Evolutionary conservation across 2,888 invertebrate species (phyloP).

Genomic region (Mythimna pallens): DNA sequence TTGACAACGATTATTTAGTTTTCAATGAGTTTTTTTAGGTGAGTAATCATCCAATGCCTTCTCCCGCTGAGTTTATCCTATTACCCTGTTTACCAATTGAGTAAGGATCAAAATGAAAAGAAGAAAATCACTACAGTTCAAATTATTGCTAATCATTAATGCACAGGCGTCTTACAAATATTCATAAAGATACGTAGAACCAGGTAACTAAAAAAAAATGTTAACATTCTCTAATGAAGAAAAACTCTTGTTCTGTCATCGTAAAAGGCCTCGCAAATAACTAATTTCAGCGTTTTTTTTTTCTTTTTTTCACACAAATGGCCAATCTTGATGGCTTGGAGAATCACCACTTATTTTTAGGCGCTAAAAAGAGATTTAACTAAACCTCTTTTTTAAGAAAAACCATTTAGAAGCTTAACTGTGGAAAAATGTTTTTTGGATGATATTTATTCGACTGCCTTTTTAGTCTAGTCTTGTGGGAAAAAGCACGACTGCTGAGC

Average conservation of each 20-base stretch:
- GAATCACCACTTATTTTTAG: conserved; percentile 33
- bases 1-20: too few relatives aligned
- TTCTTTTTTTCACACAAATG: conserved; percentile 16
- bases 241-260: background rate
- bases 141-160: background rate
- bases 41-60: too few relatives aligned
- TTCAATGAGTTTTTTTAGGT: too few relatives aligned
- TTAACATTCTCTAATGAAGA: background rate
- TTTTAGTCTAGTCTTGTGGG: background rate
- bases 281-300: conserved; percentile 1
- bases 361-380: conserved; percentile 33
- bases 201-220: background rate
- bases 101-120: background rate
- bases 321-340: conserved; percentile 11
- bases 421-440: conserved; percentile 11
- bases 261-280: background rate
- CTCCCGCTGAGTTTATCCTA: too few relatives aligned
- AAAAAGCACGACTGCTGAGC: background rate
- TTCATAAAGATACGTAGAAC: background rate
- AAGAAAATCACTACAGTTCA: background rate
- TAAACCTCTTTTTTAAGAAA: conserved; percentile 24
- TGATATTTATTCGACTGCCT: background rate
- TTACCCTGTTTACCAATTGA: too few relatives aligned
- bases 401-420: conserved; percentile 15
- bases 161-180: conserved; percentile 11